Conservation (phyloP, 1,140 invertebrate genomes). For the Bombus turneri region DNA sequence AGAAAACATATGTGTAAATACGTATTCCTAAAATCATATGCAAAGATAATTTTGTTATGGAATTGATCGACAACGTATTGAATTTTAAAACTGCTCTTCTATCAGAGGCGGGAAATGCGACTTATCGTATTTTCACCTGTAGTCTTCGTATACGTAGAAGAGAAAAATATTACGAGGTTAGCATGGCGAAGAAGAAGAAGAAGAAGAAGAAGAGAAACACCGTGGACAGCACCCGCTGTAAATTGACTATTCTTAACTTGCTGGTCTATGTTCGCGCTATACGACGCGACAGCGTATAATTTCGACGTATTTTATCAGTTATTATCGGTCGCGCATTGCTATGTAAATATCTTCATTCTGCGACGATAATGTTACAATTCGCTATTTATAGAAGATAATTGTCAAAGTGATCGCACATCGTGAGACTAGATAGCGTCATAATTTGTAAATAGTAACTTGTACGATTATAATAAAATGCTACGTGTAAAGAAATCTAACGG, state of each 20-base stretch:
- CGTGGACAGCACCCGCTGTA: neutral
- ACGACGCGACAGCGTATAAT: neutral
- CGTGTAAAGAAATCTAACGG: conserved; percentile 28
- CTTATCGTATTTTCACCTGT: too few species aligned
- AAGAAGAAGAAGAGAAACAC: too few species aligned
- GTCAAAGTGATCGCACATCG: conserved; percentile 41
- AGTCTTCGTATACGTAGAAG: neutral
- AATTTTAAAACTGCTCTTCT: neutral
- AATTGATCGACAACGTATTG: neutral
- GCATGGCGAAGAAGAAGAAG: neutral
- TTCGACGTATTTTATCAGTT: conserved; percentile 14
- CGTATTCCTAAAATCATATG: neutral
- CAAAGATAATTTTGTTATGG: neutral
- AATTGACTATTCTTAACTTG: neutral
- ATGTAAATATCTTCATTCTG: conserved; percentile 27
- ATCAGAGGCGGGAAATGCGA: neutral
- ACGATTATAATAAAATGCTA: conserved; percentile 19
- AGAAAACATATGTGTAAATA: neutral
- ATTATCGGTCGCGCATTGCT: conserved; percentile 9
- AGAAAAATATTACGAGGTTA: neutral
- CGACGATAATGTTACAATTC: conserved; percentile 27
- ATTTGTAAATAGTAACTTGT: conserved; percentile 61
- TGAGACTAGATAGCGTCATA: conserved; percentile 57
- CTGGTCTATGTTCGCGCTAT: neutral
- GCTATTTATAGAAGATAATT: conserved; percentile 9